These are phyloP conservation scores for Lycocerus yunnanus DNA, from an alignment of 2,888 invertebrate species.

Conservation along the genomic window DNA sequence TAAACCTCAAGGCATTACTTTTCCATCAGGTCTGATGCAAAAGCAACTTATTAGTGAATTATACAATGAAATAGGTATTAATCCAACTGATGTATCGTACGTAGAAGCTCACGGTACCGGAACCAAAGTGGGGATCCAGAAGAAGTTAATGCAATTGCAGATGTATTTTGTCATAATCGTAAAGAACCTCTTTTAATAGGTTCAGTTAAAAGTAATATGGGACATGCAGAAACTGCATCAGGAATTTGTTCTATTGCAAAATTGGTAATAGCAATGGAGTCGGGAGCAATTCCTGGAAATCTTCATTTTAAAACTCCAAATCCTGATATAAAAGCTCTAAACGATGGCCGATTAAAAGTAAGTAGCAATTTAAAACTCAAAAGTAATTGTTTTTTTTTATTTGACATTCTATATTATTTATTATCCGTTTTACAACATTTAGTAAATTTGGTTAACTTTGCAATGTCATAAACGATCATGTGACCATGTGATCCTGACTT, in stretches of 20 bases:
- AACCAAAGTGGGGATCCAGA: slow-evolving; percentile 98
- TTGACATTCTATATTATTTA: too few species aligned
- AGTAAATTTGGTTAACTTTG: too few species aligned
- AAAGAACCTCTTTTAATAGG: slow-evolving; percentile 84
- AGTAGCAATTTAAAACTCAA: too few species aligned
- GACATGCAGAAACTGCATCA: slow-evolving; percentile 94
- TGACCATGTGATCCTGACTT: too few species aligned
- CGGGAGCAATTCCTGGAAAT: slow-evolving; percentile 86
- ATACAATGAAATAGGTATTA: slow-evolving; percentile 80
- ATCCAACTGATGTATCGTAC: slow-evolving; percentile 83
- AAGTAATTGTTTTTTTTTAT: too few species aligned
- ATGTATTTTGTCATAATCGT: slow-evolving; percentile 85
- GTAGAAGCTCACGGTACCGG: slow-evolving; percentile 99
- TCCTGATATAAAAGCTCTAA: slow-evolving; percentile 84
- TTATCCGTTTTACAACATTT: too few species aligned
- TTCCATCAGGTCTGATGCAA: slow-evolving; percentile 80
- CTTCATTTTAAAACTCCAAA: slow-evolving; percentile 89
- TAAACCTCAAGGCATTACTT: slow-evolving; percentile 90
- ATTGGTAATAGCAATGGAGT: slow-evolving; percentile 90
- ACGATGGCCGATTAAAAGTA: slow-evolving; percentile 87
- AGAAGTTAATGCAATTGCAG: slow-evolving; percentile 93
- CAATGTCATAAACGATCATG: too few species aligned
- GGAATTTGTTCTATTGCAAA: slow-evolving; percentile 91
- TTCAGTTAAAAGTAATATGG: slow-evolving; percentile 98
- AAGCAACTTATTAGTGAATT: slow-evolving; percentile 82